phyloP scores from a whole-genome alignment of 1,140 invertebrate genomes.

The Cyclargus thomasi region DNA sequence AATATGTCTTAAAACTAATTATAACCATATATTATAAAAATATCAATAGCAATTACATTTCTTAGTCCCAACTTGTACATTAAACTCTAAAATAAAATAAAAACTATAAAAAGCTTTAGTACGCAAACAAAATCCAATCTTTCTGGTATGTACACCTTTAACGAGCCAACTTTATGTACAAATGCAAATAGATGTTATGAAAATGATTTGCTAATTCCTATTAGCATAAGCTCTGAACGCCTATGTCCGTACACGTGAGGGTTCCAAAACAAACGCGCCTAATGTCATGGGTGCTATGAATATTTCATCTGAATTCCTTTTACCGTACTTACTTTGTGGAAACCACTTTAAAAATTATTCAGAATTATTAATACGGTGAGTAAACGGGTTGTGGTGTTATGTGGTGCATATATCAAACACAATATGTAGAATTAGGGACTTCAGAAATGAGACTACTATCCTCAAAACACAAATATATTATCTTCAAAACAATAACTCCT shows the following conservation, averaged over 20 bases:
- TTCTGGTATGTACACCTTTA: neutral
- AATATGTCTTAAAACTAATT: too few species aligned
- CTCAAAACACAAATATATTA: too few species aligned
- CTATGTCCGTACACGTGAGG: conserved; percentile 32
- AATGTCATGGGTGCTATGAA: conserved; percentile 53
- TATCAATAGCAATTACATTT: too few species aligned
- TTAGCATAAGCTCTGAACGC: conserved; percentile 19
- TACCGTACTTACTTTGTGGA: conserved; percentile 24
- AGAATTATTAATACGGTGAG: neutral
- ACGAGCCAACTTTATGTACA: conserved; percentile 7
- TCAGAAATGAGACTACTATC: too few species aligned
- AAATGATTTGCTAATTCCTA: conserved; percentile 22
- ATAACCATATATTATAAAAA: too few species aligned
- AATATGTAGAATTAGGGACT: too few species aligned
- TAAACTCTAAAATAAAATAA: neutral
- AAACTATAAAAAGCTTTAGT: neutral
- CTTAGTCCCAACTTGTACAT: too few species aligned
- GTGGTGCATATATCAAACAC: too few species aligned
- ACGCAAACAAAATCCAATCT: neutral
- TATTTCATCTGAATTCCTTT: conserved; percentile 55
- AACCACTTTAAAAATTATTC: conserved; percentile 15
- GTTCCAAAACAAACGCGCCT: conserved; percentile 50
- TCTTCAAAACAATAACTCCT: too few species aligned
- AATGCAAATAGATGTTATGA: conserved; percentile 24
- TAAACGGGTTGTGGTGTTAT: neutral